phyloP scores from a whole-genome alignment of 1,140 invertebrate species.

The Drosophila hydei region DNA sequence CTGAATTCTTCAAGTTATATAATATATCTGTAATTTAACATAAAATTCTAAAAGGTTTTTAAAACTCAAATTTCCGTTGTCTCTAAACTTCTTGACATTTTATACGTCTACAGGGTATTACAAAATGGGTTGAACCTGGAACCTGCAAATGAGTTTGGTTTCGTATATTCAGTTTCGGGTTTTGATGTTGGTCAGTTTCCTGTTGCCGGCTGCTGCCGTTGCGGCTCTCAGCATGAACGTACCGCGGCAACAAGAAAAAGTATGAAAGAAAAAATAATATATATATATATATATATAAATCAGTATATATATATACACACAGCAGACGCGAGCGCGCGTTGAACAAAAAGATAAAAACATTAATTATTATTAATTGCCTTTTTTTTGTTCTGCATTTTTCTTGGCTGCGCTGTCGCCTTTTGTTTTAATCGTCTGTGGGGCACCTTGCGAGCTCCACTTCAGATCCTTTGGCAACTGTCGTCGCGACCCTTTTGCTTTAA shows the following conservation, averaged over 20 bases:
- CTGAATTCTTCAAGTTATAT: too few species aligned
- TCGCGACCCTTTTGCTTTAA: conserved; percentile 54
- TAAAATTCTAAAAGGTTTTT: too few species aligned
- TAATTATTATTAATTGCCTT: conserved; percentile 82
- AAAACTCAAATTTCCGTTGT: neutral
- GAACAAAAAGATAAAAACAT: conserved; percentile 80
- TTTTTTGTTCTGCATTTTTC: conserved; percentile 32
- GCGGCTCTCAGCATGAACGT: conserved; percentile 24
- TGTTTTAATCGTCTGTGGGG: conserved; percentile 44
- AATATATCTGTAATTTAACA: too few species aligned
- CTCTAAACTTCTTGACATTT: neutral
- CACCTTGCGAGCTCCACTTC: conserved; percentile 38
- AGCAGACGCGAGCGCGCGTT: conserved; percentile 28
- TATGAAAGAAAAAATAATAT: conserved; percentile 10
- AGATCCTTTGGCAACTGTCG: conserved; percentile 69
- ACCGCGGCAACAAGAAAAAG: conserved; percentile 22
- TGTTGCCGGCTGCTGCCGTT: conserved; percentile 29
- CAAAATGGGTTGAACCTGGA: conserved; percentile 2
- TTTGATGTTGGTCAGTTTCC: conserved; percentile 52
- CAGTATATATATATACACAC: neutral
- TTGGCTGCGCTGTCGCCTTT: conserved; percentile 42
- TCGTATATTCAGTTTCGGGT: conserved; percentile 41
- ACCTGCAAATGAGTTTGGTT: conserved; percentile 32
- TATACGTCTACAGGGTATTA: conserved; percentile 29
- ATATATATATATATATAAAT: conserved; percentile 3